Evolutionary conservation across 2,113 vertebrate genomes (phyloP), one percentile per base, ranked within the genome.

Genomic region (Bagarius yarrelli): DNA sequence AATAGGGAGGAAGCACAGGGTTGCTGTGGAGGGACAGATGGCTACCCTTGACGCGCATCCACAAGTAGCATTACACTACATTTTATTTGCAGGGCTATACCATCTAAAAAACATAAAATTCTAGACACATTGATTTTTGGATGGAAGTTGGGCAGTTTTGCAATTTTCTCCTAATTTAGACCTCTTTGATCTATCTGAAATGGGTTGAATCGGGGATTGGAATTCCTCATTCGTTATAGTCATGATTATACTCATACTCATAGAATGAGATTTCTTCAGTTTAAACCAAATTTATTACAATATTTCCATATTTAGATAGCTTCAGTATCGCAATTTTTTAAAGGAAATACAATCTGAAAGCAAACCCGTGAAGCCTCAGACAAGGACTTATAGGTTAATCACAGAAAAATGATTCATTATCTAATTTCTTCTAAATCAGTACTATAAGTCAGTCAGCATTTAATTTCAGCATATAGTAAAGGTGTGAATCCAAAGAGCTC

Each of bases 1-100:
- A 76, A 55, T 32, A 81, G 61, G 52, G 60, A 75, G 50, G 32
- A 75, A 47, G 34, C 71, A 66, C 44, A 57, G 70, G 25, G 53
- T 21, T 36, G 79, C 70, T 73, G 36, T 52, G 69, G 69, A 73
- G 50, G 44, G 47, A 81, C 50, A 64, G 79, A 70, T 61, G 70
- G 74, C 56, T 61, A 75, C 19, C 50, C 34, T 79, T 70, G 44
- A 79, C 47, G 25, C 27, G 18, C 36, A 60, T 44, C 23, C 50
- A 76, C 36, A 30, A 63, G 40, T 47, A 47, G 21, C 6, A 1
- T 15, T 30, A 36, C 25, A 34, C 18, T 63, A 63, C 21, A 16
- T 71, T 59, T 57, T 27, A 71, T 27, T 5, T 2, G 11, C 19
- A 32, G 16, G 18, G 0, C 23, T 60, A 60, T 30, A 60, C 19